Evolutionary conservation across 2,888 invertebrate genomes (phyloP), one percentile per base, ranked within the genome.

Genomic region (Hedya salicella): DNA sequence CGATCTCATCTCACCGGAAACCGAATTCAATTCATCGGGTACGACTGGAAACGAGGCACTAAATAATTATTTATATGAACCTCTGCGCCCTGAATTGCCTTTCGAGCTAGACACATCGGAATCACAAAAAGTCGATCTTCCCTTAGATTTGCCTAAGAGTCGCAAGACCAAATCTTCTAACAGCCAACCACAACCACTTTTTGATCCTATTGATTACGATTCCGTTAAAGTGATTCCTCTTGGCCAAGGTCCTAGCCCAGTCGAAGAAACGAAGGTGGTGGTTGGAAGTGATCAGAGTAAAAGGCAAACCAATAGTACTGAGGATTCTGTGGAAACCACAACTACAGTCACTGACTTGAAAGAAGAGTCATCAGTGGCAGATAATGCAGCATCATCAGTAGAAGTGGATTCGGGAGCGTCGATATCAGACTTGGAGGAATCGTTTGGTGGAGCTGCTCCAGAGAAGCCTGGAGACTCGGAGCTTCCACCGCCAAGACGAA

Each of bases 361-460:
- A 14, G 75, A 75, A 21, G 80, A 79, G 25, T 71, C 71, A 30
- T 70, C 81, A 3, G 42, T 69, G 19, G 68, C 69, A 9, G 77
- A 76, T 48, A 87, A 88, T 25, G 82, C 81, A n/a, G 86, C 89
- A 9, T 86, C 86, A 19, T 89, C 92, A 5, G 92, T 93, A 0
- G 93, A 93, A 71, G 88, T 92, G 5, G 89, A 87, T 6, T 78
- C 88, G 42, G 87, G 90, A 11, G 93, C 94, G 14, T 94, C 94
- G 52, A 83, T 95, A 40, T 87, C 93, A 48, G 96, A 95, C 76
- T 86, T 97, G 59, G 96, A 95, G 78, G 96, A 95, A 71, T 96
- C 96, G 0, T 97, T 97, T 76, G 96, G 95, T 36, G 95, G 95
- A 19, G 93, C 95, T 1, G 92, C 93, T 0, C 93, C 93, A 6